Base-by-base conservation (phyloP, 2,113 vertebrate genomes). In the Tupaia chinensis region DNA sequence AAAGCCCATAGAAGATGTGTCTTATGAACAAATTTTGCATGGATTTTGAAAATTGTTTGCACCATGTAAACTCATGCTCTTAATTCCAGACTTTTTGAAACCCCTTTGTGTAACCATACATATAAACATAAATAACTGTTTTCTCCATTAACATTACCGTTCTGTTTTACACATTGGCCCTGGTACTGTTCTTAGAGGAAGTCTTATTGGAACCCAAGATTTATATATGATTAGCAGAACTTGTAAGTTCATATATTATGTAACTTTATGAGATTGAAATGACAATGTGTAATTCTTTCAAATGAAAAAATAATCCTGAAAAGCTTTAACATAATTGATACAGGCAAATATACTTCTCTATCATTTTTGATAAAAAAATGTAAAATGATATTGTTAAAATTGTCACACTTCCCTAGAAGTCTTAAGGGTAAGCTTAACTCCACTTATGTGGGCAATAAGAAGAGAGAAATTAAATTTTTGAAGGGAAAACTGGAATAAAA, bases 401-500 rank as follows among this genome's bases (percentile, higher is more conserved):
- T 80, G 86, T 93, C 61, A 93, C 16, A 73, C 22, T 94, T 96
- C 63, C 66, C 23, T 80, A 87, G 66, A 95, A 83, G 14, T 53
- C 70, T 93, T 81, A 81, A 60, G 9, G 16, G 15, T 78, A 85
- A 95, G 80, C 61, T 90, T 73, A 84, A 77, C 44, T 94, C 65
- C 60, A 66, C 5, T 86, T 79, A 89, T 44, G 14, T 78, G 32
- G 80, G 44, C 29, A 88, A 77, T 72, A 78, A 89, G n/a, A 95
- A 82, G 22, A 89, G 44, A 93, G 13, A 89, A 72, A 91, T 94
- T 91, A 89, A 85, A 66, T 34, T 79, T 96, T 82, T 32, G 2
- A 86, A 93, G 29, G 65, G 76, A 77, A 80, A 80, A 74, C 22
- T 86, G 14, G 60, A 89, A 96, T 84, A 89, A 93, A 94, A 93